A percentile compares a stretch with the other conserved stretches of the same genome.
These are phyloP conservation scores for Solenopsis fugax DNA, from an alignment of 1,140 invertebrate species.

Conservation along the genomic window DNA sequence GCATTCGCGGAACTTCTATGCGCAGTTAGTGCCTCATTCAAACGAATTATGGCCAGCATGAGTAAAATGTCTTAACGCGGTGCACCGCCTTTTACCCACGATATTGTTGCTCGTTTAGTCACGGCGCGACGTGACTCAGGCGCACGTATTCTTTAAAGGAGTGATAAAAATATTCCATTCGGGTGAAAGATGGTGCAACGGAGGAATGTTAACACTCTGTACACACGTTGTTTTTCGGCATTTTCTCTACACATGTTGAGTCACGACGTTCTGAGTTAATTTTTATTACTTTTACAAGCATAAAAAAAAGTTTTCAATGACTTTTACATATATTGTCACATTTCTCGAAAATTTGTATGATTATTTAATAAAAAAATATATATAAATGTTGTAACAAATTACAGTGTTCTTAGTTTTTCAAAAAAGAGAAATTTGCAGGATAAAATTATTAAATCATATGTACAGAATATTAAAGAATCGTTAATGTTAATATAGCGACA, in stretches of 20 bases:
- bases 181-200: neutral
- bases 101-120: conserved; percentile 30
- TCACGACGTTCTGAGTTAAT: no score
- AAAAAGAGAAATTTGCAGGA: no score
- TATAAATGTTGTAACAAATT: no score
- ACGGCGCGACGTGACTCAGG: conserved; percentile 43
- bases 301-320: no score
- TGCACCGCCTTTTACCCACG: neutral
- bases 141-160: conserved; percentile 9
- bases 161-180: conserved; percentile 24
- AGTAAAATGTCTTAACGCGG: conserved; percentile 51
- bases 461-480: neutral
- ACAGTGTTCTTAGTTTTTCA: no score
- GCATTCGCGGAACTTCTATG: conserved; percentile 52
- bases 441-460: no score
- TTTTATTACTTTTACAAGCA: no score
- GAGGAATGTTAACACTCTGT: neutral
- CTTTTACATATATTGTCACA: no score
- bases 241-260: no score
- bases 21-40: conserved; percentile 15
- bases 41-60: conserved; percentile 20
- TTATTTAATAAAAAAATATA: no score
- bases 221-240: no score
- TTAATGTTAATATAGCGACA: neutral
- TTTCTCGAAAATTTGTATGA: no score